Base-by-base conservation (phyloP, 2,113 vertebrate species). In the Gobiocypris rarus region DNA sequence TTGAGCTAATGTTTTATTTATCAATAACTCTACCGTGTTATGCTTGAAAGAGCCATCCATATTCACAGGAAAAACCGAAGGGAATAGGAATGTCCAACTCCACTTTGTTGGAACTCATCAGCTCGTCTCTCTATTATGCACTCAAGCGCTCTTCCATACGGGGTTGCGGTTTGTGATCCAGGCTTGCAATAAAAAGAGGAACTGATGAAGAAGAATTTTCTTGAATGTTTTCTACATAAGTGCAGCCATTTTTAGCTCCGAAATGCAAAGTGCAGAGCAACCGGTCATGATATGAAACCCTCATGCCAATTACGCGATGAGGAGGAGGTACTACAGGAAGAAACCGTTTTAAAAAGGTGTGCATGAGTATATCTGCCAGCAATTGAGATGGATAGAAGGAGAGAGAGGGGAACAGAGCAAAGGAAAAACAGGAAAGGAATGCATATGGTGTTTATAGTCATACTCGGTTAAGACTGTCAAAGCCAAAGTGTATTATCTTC, bases 1-100 rank as follows among this genome's bases (percentile, higher is more conserved):
- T 91, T 89, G 84, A 85, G 43, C 70, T 58, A 52, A 75, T 52
- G 85, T 84, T 86, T 92, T 90, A 89, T 90, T 91, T 91, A 91
- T 89, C 81, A 85, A 26, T 69, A 56, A 83, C 24, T 83, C 78
- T 48, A n/a, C 84, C 75, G 85, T 45, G 85, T 78, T 85, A 88
- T 78, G 87, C 86, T 91, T 82, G 63, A 81, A 87, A 85, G 80
- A 83, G 41, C 7, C 83, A 93, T 90, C 88, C 24, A 48, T 34
- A 92, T 90, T 83, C 80, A 84, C 86, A 83, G 59, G 69, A 50
- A 38, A 76, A 48, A 56, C 65, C 83, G 82, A 73, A 83, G 81
- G 84, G 80, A 89, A 89, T 89, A 88, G 73, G 61, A 87, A 88
- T 84, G 71, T 86, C 75, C 77, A n/a, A 54, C 17, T 85, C 14